Percentiles rank a stretch among this genome's conserved stretches.
Conservation (phyloP, 2,113 vertebrate genomes). For the Phoenicopterus ruber region DNA sequence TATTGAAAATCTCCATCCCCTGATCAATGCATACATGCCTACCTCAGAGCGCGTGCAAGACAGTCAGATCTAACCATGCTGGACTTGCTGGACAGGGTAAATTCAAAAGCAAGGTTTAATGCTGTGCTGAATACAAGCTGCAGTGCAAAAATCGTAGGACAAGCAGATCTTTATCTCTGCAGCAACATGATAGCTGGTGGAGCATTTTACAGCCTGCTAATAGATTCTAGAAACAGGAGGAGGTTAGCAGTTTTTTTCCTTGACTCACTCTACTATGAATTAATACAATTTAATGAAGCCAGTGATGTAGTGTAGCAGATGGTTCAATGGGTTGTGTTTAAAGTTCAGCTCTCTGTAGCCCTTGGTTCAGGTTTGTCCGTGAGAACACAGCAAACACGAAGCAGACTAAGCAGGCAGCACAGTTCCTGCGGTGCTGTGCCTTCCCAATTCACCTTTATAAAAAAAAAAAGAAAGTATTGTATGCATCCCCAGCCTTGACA, state of each 20-base stretch:
- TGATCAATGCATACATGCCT: background rate
- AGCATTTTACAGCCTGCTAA: background rate
- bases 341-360: background rate
- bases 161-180: background rate
- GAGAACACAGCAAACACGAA: background rate
- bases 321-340: background rate
- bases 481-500: background rate
- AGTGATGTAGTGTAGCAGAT: background rate
- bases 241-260: background rate
- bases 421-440: background rate
- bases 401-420: background rate
- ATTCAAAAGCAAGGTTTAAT: background rate
- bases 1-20: background rate
- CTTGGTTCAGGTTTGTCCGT: background rate
- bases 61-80: accelerated
- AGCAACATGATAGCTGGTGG: background rate
- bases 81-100: background rate
- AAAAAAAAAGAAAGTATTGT: background rate
- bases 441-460: background rate
- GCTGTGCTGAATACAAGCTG: background rate
- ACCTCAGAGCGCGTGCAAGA: accelerated
- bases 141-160: background rate
- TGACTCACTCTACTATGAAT: background rate
- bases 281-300: background rate
- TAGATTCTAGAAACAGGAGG: background rate